Percentiles rank a stretch among this genome's conserved stretches.
phyloP scores from a whole-genome alignment of 1,140 invertebrate species.

The Euwallacea fornicatus region DNA sequence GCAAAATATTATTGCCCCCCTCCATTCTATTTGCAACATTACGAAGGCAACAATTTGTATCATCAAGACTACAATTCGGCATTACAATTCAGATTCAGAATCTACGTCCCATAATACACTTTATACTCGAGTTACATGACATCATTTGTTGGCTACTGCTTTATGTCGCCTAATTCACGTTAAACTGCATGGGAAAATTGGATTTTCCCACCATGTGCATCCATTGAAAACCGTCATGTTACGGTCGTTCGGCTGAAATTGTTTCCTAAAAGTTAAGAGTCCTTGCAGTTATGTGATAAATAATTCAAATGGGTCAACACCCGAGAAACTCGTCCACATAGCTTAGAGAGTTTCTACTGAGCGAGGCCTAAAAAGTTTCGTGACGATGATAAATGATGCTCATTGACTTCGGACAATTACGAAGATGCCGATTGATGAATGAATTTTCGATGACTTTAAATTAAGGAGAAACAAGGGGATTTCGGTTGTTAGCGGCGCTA shows the following conservation, averaged over 20 bases:
- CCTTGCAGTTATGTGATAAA: too few species aligned
- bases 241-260: too few species aligned
- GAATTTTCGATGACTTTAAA: conserved; percentile 1
- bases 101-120: background rate
- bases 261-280: too few species aligned
- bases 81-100: too few species aligned
- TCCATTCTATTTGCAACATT: too few species aligned
- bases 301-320: too few species aligned
- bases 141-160: conserved; percentile 3
- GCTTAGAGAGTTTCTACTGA: background rate
- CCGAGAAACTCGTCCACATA: too few species aligned
- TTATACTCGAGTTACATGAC: conserved; percentile 1
- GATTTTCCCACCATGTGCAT: too few species aligned
- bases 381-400: background rate
- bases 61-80: too few species aligned
- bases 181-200: background rate
- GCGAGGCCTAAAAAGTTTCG: background rate
- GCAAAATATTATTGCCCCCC: too few species aligned
- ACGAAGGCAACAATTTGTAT: too few species aligned
- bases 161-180: background rate
- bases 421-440: conserved; percentile 2
- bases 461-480: background rate
- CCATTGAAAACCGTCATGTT: too few species aligned
- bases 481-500: background rate
- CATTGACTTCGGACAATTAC: background rate